Evolutionary conservation across 37 sponge, comb jelly and placozoan genomes (phyloP), one percentile per base, ranked within the genome.

Genomic region (Cliona cf. orientalis): DNA sequence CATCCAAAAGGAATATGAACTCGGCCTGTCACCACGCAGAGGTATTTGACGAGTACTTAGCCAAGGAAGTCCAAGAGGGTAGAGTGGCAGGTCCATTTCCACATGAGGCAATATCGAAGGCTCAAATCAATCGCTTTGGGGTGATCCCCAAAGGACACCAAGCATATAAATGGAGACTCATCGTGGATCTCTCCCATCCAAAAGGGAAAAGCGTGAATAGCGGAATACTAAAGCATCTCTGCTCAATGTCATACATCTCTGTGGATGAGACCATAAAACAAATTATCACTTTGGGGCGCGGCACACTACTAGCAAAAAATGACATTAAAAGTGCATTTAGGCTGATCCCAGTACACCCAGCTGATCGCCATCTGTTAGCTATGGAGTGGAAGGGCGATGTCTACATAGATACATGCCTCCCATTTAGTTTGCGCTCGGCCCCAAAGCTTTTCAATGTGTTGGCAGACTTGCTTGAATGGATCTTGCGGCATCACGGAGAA

Each of bases 341-440:
- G 43, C 72, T 81, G 35, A 37, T 81, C 1, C 82, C 72, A 9
- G 72, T 81, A 5, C 82, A 81, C 82, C 72, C 82, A 49, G 82
- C 72, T 4, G 82, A 81, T 31, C 39, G 82, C 31, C 61, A 23
- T 14, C 60, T 69, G 23, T 55, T 81, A 36, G 82, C 58, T 0
- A 81, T 81, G 82, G 31, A 70, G 26, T 81, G 82, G 82, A 5
- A 71, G 29, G 72, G 82, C 1, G 61, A 4, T n/a, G 39, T 42
- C 36, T 81, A 38, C 62, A 37, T 81, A 12, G 82, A 81, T 36
- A 71, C 82, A 2, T 66, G 72, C 5, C 72, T 81, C 26, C 82
- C 82, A 6, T 81, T 81, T 40, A 72, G 82, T 1, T 72, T 81
- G 21, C 82, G 72, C 1, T 81, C 82, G 3, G 82, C 82, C 22